Evolutionary conservation across 2,797 vertebrate genomes (phyloP).

Genomic region (Jordanella pulchra): DNA sequence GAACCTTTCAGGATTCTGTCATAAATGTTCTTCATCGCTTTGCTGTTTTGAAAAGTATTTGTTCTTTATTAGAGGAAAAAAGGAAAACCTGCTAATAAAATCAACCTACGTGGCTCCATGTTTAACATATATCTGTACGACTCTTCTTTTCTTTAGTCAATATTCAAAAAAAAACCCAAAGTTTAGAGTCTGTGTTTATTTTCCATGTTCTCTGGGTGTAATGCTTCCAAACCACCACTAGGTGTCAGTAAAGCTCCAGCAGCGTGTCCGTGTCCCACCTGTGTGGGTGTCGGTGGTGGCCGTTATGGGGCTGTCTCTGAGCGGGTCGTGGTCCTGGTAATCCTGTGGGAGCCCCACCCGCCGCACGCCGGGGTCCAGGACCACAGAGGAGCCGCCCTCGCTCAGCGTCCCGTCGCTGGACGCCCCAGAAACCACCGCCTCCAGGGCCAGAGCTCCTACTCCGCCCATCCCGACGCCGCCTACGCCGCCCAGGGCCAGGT

Average conservation of each 20-base stretch:
- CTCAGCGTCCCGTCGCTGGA: conserved; percentile 87
- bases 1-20: too few relatives aligned
- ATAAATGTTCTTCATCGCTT: too few relatives aligned
- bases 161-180: too few relatives aligned
- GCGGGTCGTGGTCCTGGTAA: conserved; percentile 83
- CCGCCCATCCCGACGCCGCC: conserved; percentile 70
- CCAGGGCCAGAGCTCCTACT: conserved; percentile 64
- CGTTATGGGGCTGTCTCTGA: conserved; percentile 74
- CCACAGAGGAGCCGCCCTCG: conserved; percentile 82
- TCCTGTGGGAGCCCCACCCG: conserved; percentile 88
- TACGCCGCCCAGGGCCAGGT: conserved; percentile 84
- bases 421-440: conserved; percentile 68
- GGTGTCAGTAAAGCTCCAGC: conserved; percentile 22
- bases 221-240: neutral
- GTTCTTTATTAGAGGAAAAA: too few relatives aligned
- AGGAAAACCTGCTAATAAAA: too few relatives aligned
- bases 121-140: too few relatives aligned
- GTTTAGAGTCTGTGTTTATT: too few relatives aligned
- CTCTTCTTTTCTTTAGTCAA: too few relatives aligned
- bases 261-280: conserved; percentile 30
- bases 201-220: neutral
- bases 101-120: too few relatives aligned
- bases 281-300: conserved; percentile 70
- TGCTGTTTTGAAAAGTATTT: too few relatives aligned
- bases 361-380: conserved; percentile 85